phyloP scores from a whole-genome alignment of 2,888 invertebrate genomes.

The Opisthograptis luteolata region DNA sequence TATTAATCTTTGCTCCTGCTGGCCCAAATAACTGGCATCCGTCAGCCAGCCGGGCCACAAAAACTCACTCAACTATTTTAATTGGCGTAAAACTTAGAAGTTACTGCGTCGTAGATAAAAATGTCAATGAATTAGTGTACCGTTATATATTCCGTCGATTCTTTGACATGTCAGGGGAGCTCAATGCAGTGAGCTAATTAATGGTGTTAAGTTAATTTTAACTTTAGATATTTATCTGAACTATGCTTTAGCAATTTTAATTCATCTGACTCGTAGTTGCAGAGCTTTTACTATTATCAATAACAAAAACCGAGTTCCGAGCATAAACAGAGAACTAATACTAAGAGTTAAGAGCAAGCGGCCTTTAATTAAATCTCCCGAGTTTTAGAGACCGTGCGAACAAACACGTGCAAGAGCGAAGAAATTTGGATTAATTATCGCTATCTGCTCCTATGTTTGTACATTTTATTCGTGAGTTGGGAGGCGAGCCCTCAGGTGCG shows the following conservation, averaged over 20 bases:
- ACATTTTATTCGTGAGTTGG: conserved; percentile 51
- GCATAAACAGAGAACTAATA: conserved; percentile 55
- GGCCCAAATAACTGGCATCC: conserved; percentile 74
- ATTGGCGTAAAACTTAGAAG: conserved; percentile 76
- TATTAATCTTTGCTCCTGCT: conserved; percentile 72
- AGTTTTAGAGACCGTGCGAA: conserved; percentile 63
- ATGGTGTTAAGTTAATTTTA: background rate
- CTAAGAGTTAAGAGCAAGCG: conserved; percentile 53
- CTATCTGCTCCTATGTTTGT: conserved; percentile 62
- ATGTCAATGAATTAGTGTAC: conserved; percentile 65
- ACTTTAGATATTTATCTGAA: background rate
- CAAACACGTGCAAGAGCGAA: conserved; percentile 61
- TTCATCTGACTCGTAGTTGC: conserved; percentile 17
- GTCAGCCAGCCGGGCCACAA: conserved; percentile 66
- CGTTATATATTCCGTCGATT: conserved; percentile 42
- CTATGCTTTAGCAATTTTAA: conserved; percentile 12
- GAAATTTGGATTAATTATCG: conserved; percentile 73
- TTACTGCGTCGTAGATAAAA: conserved; percentile 57
- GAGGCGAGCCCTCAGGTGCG: conserved; percentile 23
- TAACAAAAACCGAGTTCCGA: conserved; percentile 35
- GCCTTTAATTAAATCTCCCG: conserved; percentile 66
- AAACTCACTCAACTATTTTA: conserved; percentile 80
- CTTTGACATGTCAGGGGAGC: conserved; percentile 9
- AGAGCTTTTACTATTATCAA: conserved; percentile 31
- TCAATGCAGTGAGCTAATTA: background rate